Percentiles rank a stretch among this genome's conserved stretches.
Evolutionary conservation across 1,140 invertebrate genomes (phyloP).

Genomic region (Cepaea nemoralis): DNA sequence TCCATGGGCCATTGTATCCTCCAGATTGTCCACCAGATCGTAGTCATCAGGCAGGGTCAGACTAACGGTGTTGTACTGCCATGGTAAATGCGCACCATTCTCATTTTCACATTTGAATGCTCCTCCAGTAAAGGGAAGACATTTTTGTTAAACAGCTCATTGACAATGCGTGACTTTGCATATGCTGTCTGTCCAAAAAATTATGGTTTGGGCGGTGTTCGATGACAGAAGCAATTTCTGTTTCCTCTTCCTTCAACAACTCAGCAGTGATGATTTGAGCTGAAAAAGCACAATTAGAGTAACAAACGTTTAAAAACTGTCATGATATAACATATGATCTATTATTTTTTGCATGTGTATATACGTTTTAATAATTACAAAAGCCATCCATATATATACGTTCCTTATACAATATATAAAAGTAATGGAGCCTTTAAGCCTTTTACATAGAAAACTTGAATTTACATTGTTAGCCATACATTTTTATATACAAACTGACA

Average conservation of each 20-base stretch:
- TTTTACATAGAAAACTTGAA: too few species aligned
- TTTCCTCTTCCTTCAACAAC: constrained; percentile 69
- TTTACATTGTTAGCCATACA: too few species aligned
- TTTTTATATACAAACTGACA: too few species aligned
- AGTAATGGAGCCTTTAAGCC: too few species aligned
- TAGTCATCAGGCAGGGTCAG: constrained; percentile 82
- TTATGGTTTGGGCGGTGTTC: constrained; percentile 69
- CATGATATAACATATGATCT: too few species aligned
- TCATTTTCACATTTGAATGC: constrained; percentile 72
- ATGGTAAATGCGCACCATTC: constrained; percentile 82
- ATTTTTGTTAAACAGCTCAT: constrained; percentile 79
- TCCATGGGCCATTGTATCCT: constrained; percentile 77
- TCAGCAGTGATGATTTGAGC: constrained; percentile 70
- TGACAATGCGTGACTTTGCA: constrained; percentile 81
- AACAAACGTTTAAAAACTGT: too few species aligned
- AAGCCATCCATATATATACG: too few species aligned
- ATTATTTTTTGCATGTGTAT: too few species aligned
- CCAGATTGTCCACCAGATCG: constrained; percentile 81
- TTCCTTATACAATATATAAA: too few species aligned
- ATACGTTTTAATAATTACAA: too few species aligned
- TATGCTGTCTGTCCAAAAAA: constrained; percentile 81
- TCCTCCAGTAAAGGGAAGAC: constrained; percentile 74
- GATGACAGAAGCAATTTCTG: constrained; percentile 70
- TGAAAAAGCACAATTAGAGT: constrained; percentile 54
- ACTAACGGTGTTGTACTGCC: constrained; percentile 78